Evolutionary conservation across 2,113 vertebrate genomes (phyloP), one percentile per base, ranked within the genome.

Genomic region (Corynorhinus townsendii): DNA sequence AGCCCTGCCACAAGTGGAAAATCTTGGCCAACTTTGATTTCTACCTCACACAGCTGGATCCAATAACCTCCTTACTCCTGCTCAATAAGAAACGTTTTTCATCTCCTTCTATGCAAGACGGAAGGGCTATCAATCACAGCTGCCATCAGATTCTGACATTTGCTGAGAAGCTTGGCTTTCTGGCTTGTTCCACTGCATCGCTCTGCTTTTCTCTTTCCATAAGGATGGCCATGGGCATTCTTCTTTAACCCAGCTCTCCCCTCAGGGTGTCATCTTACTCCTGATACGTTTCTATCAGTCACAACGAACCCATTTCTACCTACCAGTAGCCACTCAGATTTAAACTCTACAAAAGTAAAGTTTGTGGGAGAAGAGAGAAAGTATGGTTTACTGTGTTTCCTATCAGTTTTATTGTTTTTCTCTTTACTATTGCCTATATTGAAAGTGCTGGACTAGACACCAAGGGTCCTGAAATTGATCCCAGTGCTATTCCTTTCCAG

Each of bases 1-100:
- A 76, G 8, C 28, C 3, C 28, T 80, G 43, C 28, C 22, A 56
- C 66, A 64, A 80, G 19, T 45, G 30, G 28, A 88, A 91, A 86
- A 84, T 9, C 5, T 62, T 88, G n/a, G 26, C n/a, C 66, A 64
- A 73, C 35, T 17, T 85, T 16, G 35, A 24, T 54, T 85, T 71
- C 35, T 91, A 40, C n/a, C 38, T 90, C 40, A 56, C 43, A 56
- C 16, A 71, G 16, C 26, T 86, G 64, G 35, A 59, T 94, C 12
- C 84, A 89, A 40, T 80, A 82, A 47, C 16, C 16, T 72, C 43
- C 28, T 89, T 35, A 76, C 43, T 88, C 26, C 28, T 47, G 43
- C 19, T 91, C 3, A 10, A 35, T 92, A 17, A 84, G 75, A 95
- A 96, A 77, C 17, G 7, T 35, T 81, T 92, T 81, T 94, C 62